Evolutionary conservation across 2,888 invertebrate species (phyloP), one percentile per base, ranked within the genome.

Genomic region (Xestia xanthographa): DNA sequence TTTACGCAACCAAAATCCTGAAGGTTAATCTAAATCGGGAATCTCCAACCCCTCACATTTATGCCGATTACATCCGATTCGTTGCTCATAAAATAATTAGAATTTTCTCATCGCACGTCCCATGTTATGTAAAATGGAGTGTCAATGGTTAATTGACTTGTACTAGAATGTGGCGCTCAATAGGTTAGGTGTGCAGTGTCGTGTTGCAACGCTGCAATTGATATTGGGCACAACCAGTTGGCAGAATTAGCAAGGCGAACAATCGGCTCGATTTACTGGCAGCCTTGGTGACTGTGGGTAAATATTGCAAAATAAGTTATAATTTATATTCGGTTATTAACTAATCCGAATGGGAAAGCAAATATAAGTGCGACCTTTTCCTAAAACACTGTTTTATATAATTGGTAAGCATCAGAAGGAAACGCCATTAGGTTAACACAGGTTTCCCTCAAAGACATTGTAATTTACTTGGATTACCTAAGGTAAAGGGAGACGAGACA

Each of bases 71-170:
- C 6, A 38, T 41, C 11, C 50, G 43, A 63, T 56, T 38, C 45
- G 14, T 20, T 58, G 66, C 67, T 71, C 29, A 70, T 66, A 14
- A 53, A 78, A 68, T 60, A 17, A 14, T n/a, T 41, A 20, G 0
- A 53, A 62, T 65, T 17, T 43, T 70, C 17, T 50, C 56, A 29
- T 68, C 26, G 20, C 50, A 17, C 38, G 66, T 38, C 74, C 58
- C 50, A 75, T 63, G 75, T 48, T 66, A 63, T 38, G 66, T 79
- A 63, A 72, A 66, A 67, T 53, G 34, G 58, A 65, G 75, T 72
- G 79, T 75, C 82, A 83, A 72, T 72, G 70, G 79, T 71, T 83
- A 82, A 82, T 82, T 82, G 73, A 74, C 69, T 79, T 69, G 82
- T 65, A 20, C 83, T 79, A 75, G 82, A 83, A 83, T 79, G 79